Evolutionary conservation across 2,113 vertebrate species (phyloP), one percentile per base, ranked within the genome.

Genomic region (Lethenteron reissneri): DNA sequence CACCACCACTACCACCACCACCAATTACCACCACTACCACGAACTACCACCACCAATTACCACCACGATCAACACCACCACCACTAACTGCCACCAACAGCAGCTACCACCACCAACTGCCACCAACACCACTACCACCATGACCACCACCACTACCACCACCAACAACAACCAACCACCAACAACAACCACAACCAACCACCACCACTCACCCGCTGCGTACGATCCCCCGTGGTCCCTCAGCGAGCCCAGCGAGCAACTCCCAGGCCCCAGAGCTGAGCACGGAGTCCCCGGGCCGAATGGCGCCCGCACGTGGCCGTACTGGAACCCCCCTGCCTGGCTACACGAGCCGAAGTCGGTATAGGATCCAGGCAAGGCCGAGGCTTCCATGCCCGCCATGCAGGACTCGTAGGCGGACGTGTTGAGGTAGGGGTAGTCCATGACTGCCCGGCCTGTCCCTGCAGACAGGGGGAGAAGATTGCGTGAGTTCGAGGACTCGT

Each of bases 381-480:
- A 89, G 73, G 92, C 97, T 87, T 99, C 94, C 94, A 99, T 99
- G 80, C 94, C 94, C 83, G 94, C 94, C 94, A 99, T 99, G 86
- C 94, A 99, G 78, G 94, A 99, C 88, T 99, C 94, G 90, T 99
- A 99, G 88, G 94, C 92, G 83, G 94, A 97, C 86, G 94, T 96
- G 87, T 99, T 99, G 84, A 99, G 92, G 91, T 99, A 99, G 91
- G 94, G 97, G 91, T 99, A 99, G 89, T 99, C 94, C 94, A 99
- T 99, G 4, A 4, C 41, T 41, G 41, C 41, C 41, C 41, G 41
- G 41, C 1, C 41, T 4, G 41, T 41, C 41, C 41, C 41, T 41
- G 41, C 41, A 41, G 41, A 4, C 41, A 41, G 41, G 41, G 41
- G 41, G 41, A 41, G 41, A 41, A 41, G 41, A 4, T 41, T 4